Evolutionary conservation across 2,888 invertebrate genomes (phyloP).

Genomic region (Philereme vetulata): DNA sequence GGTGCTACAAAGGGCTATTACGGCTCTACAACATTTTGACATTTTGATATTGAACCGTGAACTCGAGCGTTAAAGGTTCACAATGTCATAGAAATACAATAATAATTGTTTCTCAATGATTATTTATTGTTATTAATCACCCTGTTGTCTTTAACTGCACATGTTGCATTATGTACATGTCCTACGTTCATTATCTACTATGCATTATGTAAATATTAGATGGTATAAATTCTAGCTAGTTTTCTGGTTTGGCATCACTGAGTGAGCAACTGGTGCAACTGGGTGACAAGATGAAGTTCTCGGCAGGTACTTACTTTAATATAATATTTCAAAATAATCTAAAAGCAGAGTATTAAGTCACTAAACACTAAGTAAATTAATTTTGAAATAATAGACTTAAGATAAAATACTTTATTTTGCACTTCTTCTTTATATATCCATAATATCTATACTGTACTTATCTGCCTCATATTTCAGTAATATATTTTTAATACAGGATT

Average conservation of each 20-base stretch:
- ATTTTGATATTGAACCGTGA: background rate
- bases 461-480: too few species aligned
- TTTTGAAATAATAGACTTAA: too few species aligned
- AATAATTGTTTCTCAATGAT: background rate
- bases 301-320: constrained; percentile 8
- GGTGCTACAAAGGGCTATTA: background rate
- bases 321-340: background rate
- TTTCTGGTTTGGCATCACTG: background rate
- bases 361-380: too few species aligned
- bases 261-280: constrained; percentile 1
- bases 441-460: too few species aligned
- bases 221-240: constrained; percentile 15
- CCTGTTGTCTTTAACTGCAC: constrained; percentile 13
- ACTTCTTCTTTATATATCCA: too few species aligned
- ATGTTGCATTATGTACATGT: constrained; percentile 12
- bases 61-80: background rate
- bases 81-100: background rate
- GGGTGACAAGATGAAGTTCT: constrained; percentile 15
- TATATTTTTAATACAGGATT: background rate
- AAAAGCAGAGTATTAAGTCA: too few species aligned
- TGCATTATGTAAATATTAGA: constrained; percentile 20
- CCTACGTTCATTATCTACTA: background rate
- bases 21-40: background rate
- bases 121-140: constrained; percentile 18
- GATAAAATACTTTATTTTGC: too few species aligned